Evolutionary conservation across 2,888 invertebrate species (phyloP).

Genomic region (Melieria omissa): DNA sequence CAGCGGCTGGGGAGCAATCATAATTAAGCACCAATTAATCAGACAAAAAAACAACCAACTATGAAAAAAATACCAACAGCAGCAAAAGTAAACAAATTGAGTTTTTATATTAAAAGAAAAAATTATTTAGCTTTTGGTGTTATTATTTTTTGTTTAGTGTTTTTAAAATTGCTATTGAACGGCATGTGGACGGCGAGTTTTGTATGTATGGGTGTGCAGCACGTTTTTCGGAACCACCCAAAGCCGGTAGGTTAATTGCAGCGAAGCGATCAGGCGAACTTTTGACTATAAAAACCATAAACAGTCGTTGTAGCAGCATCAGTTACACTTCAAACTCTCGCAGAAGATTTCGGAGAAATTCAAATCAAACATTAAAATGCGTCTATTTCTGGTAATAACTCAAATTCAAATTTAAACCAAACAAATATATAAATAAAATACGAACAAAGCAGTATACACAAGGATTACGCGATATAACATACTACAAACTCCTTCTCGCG

Average conservation of each 20-base stretch:
- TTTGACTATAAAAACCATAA: conserved; percentile 54
- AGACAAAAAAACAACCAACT: conserved; percentile 40
- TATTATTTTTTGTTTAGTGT: neutral
- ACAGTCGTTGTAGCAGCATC: conserved; percentile 50
- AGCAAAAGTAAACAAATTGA: neutral
- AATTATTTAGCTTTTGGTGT: conserved; percentile 13
- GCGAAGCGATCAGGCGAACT: neutral
- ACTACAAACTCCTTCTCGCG: neutral
- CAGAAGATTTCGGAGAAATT: conserved; percentile 45
- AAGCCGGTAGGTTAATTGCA: conserved; percentile 20
- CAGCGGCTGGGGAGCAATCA: conserved; percentile 36
- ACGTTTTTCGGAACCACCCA: neutral
- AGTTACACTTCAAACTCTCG: conserved; percentile 49
- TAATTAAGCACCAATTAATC: conserved; percentile 59
- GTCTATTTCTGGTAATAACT: conserved; percentile 56
- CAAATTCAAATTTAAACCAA: neutral
- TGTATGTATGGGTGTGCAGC: neutral
- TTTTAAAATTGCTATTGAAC: neutral
- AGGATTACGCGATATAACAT: conserved; percentile 35
- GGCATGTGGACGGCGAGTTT: neutral
- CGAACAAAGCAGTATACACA: neutral
- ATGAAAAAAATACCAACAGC: conserved; percentile 3
- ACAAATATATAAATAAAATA: conserved; percentile 3
- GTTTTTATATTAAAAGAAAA: conserved; percentile 4
- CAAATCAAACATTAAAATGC: conserved; percentile 46